Conservation (phyloP, 1,140 invertebrate genomes). For the Latrodectus geometricus region DNA sequence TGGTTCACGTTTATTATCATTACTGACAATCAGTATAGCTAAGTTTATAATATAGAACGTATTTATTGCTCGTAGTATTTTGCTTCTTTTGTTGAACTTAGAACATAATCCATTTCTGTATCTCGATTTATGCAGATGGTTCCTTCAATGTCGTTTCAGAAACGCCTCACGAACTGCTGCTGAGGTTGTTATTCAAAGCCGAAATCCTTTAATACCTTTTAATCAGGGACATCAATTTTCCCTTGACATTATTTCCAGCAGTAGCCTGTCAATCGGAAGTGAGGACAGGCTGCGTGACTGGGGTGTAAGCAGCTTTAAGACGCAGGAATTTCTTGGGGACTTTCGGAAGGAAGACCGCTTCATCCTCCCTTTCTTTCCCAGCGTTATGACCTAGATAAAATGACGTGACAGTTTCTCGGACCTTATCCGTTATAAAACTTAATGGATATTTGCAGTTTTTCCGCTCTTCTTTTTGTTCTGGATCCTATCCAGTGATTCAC, state of each 20-base stretch:
- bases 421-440: neutral
- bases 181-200: slow-evolving; percentile 14
- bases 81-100: too few species aligned
- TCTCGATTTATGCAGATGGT: too few species aligned
- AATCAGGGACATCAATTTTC: slow-evolving; percentile 28
- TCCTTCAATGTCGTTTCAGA: neutral
- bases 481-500: neutral
- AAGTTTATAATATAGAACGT: too few species aligned
- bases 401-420: neutral
- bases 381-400: neutral
- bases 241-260: slow-evolving; percentile 28
- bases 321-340: neutral
- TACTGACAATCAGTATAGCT: too few species aligned
- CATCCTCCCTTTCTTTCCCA: neutral
- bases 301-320: neutral
- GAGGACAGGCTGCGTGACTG: slow-evolving; percentile 11
- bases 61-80: too few species aligned
- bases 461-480: neutral
- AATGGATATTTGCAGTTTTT: neutral
- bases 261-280: slow-evolving; percentile 19
- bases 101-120: too few species aligned
- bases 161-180: neutral
- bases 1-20: too few species aligned
- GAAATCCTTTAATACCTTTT: slow-evolving; percentile 39
- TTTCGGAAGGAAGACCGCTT: neutral